Base-by-base conservation (phyloP, 2,888 invertebrate species). In the Amphipyra berbera region DNA sequence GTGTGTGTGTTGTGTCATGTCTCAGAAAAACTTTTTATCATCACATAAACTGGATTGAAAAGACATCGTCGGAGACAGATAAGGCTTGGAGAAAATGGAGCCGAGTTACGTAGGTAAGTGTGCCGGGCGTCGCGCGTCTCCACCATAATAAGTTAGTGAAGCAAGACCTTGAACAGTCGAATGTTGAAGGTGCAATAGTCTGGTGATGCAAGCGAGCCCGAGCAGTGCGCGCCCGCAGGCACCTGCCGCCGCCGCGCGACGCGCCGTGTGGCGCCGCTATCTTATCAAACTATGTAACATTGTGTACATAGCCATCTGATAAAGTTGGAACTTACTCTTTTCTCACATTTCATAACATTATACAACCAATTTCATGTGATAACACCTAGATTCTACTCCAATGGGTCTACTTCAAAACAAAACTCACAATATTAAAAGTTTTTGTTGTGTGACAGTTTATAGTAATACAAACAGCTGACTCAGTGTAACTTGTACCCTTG, bases 71-170 rank as follows among this genome's bases (percentile, higher is more conserved):
- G 61, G 61, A 61, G 54, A 64, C 64, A 66, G 68, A 78, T 74
- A 82, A 78, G 71, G 71, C 63, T 77, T 61, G 64, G 70, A 58
- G 80, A 88, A 83, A 76, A 92, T 92, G 92, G 94, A 94, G 82
- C 79, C 89, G 13, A 91, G 86, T 85, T 87, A 82, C 79, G 89
- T 92, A 67, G 94, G 94, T 94, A 82, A 92, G 94, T 91, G 72
- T 38, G 65, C 54, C 54, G 61, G 66, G 61, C 61, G 57, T 42
- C 57, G 58, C 40, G 47, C 48, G 65, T 56, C 60, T 69, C 62
- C 62, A 73, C 60, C 41, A 7, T 58, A 15, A n/a, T 35, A 63
- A 48, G 45, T 50, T 64, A 47, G 46, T 57, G 68, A 48, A 58
- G 74, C 72, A 64, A 81, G 88, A 83, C 88, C 88, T 88, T 88